Evolutionary conservation across 2,888 invertebrate genomes (phyloP), one percentile per base, ranked within the genome.

Genomic region (Dasysyrphus tricinctus): DNA sequence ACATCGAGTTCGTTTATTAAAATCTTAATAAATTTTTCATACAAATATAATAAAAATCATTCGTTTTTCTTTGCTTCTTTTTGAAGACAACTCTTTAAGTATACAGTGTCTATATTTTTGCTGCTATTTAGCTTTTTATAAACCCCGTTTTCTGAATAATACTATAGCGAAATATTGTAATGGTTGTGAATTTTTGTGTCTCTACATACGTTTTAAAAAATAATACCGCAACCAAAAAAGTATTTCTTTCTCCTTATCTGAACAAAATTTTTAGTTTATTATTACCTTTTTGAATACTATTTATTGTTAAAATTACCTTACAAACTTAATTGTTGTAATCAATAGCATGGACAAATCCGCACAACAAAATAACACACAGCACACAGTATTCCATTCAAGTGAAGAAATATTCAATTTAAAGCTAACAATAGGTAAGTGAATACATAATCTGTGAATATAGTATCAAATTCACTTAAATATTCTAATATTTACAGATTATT

Each of bases 31-130:
- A 54, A 54, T 42, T 67, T 47, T 67, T 69, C 54, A 69, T 69
- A 69, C 34, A 69, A 69, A 69, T 69, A 69, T 54, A 69, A 69
- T 69, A 51, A 69, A 69, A 69, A 69, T 69, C 69, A 42, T 39
- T 69, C 54, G 69, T 39, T 29, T 69, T 54, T 37, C 14, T 19
- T 49, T 67, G 37, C 37, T 69, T 51, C 37, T n/a, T 51, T 14
- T 39, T 67, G 34, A 67, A 49, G 37, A 34, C 14, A 67, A 37
- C 49, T 67, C 34, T 32, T 49, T 42, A 8, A 61, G 14, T 42
- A 39, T 42, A 61, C 42, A 39, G 42, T 32, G n/a, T 44, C 11
- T 44, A n/a, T 63, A 29, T 5, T 47, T 44, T 67, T 49, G 67
- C 65, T 65, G 29, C 12, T 65, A 34, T 37, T 49, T 49, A 67